These are phyloP conservation scores for Cyprinus carpio DNA, from an alignment of 2,113 vertebrate genomes.

Conservation along the genomic window DNA sequence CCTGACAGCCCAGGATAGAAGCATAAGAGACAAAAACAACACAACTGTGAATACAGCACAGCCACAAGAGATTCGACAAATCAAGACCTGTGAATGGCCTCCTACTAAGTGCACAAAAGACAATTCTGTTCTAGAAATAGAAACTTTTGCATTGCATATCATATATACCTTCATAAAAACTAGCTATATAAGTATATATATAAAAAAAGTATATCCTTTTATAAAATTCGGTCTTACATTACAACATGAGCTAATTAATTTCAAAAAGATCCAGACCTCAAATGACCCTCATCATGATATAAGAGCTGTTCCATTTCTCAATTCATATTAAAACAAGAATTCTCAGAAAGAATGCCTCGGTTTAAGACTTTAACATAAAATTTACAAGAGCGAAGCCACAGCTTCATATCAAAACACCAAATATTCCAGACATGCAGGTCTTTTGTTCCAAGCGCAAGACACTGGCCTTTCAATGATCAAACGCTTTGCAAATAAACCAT, in stretches of 20 bases:
- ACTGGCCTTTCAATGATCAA: conserved; percentile 34
- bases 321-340: neutral
- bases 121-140: neutral
- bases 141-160: neutral
- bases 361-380: conserved; percentile 3
- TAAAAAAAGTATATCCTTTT: neutral
- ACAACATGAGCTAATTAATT: neutral
- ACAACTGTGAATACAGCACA: conserved; percentile 58
- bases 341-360: neutral
- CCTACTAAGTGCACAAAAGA: neutral
- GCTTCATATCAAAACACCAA: neutral
- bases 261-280: neutral
- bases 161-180: too few relatives aligned
- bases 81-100: neutral
- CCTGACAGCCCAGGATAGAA: conserved; percentile 66
- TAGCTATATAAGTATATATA: too few relatives aligned
- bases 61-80: conserved; percentile 33
- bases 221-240: neutral
- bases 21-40: conserved; percentile 55
- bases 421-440: neutral
- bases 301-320: neutral
- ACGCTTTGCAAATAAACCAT: conserved; percentile 44
- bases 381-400: neutral
- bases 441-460: conserved; percentile 1
- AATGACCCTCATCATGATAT: neutral